A percentile compares a stretch with the other conserved stretches of the same genome.
Conservation (phyloP, 2,797 vertebrate species). For the Coreius guichenoti region DNA sequence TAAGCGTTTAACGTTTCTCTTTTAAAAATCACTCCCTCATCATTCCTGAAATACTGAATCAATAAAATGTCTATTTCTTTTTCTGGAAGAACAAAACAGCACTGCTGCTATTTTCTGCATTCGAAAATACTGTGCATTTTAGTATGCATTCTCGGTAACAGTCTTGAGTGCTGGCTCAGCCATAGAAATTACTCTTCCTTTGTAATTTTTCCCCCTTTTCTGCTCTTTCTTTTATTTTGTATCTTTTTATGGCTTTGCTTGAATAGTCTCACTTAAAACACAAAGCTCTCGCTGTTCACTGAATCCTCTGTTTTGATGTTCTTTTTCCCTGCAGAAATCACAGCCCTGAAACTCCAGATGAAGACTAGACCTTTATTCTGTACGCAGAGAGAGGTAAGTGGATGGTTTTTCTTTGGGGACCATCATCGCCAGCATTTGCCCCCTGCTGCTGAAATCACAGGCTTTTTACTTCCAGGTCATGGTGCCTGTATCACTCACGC, state of each 20-base stretch:
- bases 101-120: slow-evolving; percentile 21
- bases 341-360: slow-evolving; percentile 41
- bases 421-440: slow-evolving; percentile 46
- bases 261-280: slow-evolving; percentile 51
- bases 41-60: slow-evolving; percentile 66
- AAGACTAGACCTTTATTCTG: slow-evolving; percentile 47
- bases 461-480: slow-evolving; percentile 72
- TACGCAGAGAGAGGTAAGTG: slow-evolving; percentile 27
- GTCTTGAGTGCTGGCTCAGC: slow-evolving; percentile 38
- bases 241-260: slow-evolving; percentile 34
- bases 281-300: slow-evolving; percentile 52
- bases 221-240: slow-evolving; percentile 44
- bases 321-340: slow-evolving; percentile 58
- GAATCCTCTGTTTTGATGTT: slow-evolving; percentile 53
- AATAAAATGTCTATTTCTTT: slow-evolving; percentile 58
- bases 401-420: slow-evolving; percentile 45
- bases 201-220: slow-evolving; percentile 38
- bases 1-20: slow-evolving; percentile 61
- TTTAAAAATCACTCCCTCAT: slow-evolving; percentile 64
- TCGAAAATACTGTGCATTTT: slow-evolving; percentile 18
- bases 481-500: slow-evolving; percentile 64
- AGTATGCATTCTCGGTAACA: slow-evolving; percentile 27
- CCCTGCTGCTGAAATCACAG: slow-evolving; percentile 63
- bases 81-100: slow-evolving; percentile 43
- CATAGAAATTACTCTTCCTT: slow-evolving; percentile 40